A percentile compares a stretch with the other conserved stretches of the same genome.
Evolutionary conservation across 1,140 invertebrate species (phyloP).

Genomic region (Micrasema minimum): DNA sequence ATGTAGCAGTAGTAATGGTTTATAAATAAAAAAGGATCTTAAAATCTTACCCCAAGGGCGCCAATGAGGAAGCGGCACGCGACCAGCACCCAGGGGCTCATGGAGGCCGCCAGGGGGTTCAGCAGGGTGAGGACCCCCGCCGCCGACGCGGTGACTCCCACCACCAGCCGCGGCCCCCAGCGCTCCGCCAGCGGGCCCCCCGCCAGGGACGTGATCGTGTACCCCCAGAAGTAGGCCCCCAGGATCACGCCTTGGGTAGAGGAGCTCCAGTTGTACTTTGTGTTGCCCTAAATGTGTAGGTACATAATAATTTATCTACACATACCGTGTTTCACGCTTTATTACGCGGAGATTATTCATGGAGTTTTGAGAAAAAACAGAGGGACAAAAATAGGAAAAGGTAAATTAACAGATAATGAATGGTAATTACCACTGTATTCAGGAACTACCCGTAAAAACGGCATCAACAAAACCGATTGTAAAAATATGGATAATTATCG

Average conservation of each 20-base stretch:
- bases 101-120: conserved; percentile 71
- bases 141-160: conserved; percentile 74
- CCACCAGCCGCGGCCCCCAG: conserved; percentile 77
- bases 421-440: neutral
- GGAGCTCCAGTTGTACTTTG: conserved; percentile 70
- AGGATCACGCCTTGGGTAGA: conserved; percentile 73
- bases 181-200: conserved; percentile 79
- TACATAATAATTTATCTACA: too few species aligned
- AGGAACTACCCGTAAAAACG: neutral
- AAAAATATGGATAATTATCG: too few species aligned
- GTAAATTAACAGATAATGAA: neutral
- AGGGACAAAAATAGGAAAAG: neutral
- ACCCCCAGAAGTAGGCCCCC: conserved; percentile 76
- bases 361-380: too few species aligned
- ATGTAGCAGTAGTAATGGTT: too few species aligned
- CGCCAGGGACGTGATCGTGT: conserved; percentile 69
- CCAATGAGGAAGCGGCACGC: conserved; percentile 74
- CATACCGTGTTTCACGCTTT: too few species aligned
- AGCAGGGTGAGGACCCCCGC: conserved; percentile 77
- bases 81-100: conserved; percentile 72
- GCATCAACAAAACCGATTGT: too few species aligned
- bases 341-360: too few species aligned
- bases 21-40: too few species aligned
- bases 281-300: conserved; percentile 2
- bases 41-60: conserved; percentile 70